A percentile compares a stretch with the other conserved stretches of the same genome.
Conservation (phyloP, 2,797 vertebrate genomes). For the Paramormyrops hopkinsi region DNA sequence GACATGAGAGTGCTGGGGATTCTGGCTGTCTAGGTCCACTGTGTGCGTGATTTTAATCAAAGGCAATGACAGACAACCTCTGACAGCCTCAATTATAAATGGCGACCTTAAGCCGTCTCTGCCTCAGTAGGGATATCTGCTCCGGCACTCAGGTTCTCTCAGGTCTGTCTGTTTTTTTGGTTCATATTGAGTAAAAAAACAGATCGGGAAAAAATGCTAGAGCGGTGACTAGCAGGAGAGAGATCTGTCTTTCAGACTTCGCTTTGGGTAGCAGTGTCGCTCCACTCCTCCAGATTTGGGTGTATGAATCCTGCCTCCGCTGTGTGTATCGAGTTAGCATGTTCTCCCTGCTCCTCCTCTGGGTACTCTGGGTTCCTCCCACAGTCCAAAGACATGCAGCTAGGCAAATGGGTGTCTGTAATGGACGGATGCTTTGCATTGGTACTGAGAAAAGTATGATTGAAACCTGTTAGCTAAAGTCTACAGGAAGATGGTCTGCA, state of each 20-base stretch:
- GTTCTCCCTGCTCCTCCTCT: not conserved
- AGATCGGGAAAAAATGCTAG: not conserved
- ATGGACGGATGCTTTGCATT: not conserved
- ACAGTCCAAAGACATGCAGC: not conserved
- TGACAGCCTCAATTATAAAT: not conserved
- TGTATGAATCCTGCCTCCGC: not conserved
- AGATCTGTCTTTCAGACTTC: not conserved
- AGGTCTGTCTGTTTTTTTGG: not conserved
- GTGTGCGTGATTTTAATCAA: slow-evolving; percentile 7
- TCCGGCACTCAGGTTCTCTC: not conserved
- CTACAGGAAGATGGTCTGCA: not conserved
- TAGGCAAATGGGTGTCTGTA: not conserved
- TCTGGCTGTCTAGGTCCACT: not conserved
- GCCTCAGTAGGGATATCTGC: not conserved
- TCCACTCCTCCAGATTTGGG: not conserved
- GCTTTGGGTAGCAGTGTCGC: not conserved
- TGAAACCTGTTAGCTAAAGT: not conserved
- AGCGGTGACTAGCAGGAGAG: not conserved
- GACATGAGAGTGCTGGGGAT: not conserved
- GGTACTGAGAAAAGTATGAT: not conserved
- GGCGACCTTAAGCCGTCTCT: too few species aligned
- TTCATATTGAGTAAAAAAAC: not conserved
- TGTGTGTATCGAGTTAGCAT: not conserved
- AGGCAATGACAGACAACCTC: not conserved
- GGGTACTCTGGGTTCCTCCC: not conserved